phyloP scores from a whole-genome alignment of 2,888 invertebrate species.

The Colostygia pectinataria region DNA sequence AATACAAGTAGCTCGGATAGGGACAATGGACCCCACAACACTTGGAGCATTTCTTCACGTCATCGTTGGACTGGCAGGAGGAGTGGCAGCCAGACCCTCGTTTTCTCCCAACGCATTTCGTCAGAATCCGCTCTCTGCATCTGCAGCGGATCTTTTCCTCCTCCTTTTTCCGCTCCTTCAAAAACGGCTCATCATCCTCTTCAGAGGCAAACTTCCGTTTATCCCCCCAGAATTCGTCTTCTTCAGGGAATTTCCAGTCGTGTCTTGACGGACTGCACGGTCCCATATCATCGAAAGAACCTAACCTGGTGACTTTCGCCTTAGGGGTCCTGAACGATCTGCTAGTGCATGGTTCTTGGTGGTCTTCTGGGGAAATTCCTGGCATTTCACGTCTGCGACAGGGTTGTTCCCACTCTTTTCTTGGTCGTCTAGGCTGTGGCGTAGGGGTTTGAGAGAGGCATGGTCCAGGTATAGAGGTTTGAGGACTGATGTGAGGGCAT shows the following conservation, averaged over 20 bases:
- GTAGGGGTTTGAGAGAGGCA: not conserved
- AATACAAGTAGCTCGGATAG: slow-evolving; percentile 51
- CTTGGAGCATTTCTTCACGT: slow-evolving; percentile 40
- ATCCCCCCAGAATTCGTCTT: slow-evolving; percentile 9
- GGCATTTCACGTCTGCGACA: slow-evolving; percentile 5
- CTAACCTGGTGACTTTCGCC: slow-evolving; percentile 16
- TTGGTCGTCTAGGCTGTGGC: slow-evolving; percentile 6
- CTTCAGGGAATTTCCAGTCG: slow-evolving; percentile 6
- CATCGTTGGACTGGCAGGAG: slow-evolving; percentile 10
- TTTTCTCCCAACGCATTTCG: slow-evolving; percentile 19
- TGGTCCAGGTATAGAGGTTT: not conserved
- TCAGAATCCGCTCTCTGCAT: slow-evolving; percentile 16
- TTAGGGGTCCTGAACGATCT: slow-evolving; percentile 4
- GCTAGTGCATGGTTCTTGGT: slow-evolving; percentile 5
- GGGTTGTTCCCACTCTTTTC: slow-evolving; percentile 12
- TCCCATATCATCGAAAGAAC: slow-evolving; percentile 19
- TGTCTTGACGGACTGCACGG: slow-evolving; percentile 6
- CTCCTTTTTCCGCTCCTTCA: slow-evolving; percentile 7
- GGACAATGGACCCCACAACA: slow-evolving; percentile 52
- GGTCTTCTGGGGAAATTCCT: slow-evolving; percentile 11
- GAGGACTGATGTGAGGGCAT: not conserved
- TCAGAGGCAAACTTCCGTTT: slow-evolving; percentile 8
- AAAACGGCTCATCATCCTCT: slow-evolving; percentile 10
- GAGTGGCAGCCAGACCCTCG: slow-evolving; percentile 4
- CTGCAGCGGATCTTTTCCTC: slow-evolving; percentile 13